Conservation (phyloP, 2,113 vertebrate genomes). For the Anser cygnoides region DNA sequence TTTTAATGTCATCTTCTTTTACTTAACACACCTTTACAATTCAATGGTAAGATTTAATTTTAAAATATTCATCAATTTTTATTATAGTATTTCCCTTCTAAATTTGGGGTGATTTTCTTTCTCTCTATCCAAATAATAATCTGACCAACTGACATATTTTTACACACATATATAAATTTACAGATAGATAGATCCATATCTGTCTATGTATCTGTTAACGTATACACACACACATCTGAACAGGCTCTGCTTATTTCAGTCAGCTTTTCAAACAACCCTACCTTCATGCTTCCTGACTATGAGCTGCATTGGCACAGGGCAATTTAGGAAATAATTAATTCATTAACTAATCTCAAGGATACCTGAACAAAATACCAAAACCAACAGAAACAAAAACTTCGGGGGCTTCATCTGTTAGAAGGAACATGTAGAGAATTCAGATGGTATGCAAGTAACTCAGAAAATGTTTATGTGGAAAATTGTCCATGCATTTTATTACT, state of each 20-base stretch:
- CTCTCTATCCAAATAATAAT: not conserved
- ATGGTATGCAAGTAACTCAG: conserved; percentile 18
- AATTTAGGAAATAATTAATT: conserved; percentile 65
- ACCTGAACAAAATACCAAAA: conserved; percentile 47
- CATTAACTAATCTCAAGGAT: conserved; percentile 66
- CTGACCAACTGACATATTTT: not conserved
- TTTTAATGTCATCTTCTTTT: not conserved
- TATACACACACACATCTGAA: not conserved
- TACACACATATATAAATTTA: not conserved
- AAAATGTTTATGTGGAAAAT: conserved; percentile 65
- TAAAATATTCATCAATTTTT: not conserved
- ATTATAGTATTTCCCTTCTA: not conserved
- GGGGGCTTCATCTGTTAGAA: conserved; percentile 24
- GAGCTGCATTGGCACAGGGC: conserved; percentile 20
- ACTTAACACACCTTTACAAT: not conserved
- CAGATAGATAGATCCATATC: not conserved
- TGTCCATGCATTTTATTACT: conserved; percentile 66
- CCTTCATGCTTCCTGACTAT: conserved; percentile 3
- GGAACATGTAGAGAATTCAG: conserved; percentile 24
- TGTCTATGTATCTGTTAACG: not conserved
- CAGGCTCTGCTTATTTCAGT: not conserved
- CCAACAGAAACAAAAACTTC: conserved; percentile 40
- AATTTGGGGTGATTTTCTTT: not conserved
- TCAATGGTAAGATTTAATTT: not conserved
- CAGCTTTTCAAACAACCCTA: conserved; percentile 1